phyloP scores from a whole-genome alignment of 2,797 vertebrate species.

The Sebastes trivittatus region DNA sequence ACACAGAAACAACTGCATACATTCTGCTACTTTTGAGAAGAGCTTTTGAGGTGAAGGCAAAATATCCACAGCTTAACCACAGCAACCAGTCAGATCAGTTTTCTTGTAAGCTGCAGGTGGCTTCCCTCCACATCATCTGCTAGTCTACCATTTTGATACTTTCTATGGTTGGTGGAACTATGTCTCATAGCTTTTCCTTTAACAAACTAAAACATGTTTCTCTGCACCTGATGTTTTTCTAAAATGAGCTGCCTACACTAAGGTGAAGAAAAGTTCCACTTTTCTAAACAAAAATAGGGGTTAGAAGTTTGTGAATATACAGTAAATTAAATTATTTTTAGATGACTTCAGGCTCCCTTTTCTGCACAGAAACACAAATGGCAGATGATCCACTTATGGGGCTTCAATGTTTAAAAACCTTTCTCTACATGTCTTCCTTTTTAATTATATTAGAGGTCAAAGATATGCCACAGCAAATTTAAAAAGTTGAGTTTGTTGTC shows the following conservation, averaged over 20 bases:
- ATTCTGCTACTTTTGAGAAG: background rate
- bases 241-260: background rate
- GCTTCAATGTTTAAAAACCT: background rate
- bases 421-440: background rate
- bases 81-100: conserved; percentile 26
- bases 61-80: conserved; percentile 38
- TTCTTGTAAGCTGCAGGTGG: conserved; percentile 70
- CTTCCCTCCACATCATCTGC: conserved; percentile 35
- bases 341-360: background rate
- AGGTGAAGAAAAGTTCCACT: background rate
- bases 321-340: background rate
- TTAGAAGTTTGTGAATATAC: background rate
- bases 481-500: background rate
- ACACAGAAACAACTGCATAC: background rate
- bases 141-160: conserved; percentile 17
- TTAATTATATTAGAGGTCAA: background rate
- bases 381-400: background rate
- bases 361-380: background rate
- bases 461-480: background rate
- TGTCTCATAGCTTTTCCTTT: conserved; percentile 39
- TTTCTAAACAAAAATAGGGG: background rate
- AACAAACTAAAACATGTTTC: conserved; percentile 19
- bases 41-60: background rate
- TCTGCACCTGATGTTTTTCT: conserved; percentile 1
- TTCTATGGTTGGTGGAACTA: conserved; percentile 11